These are phyloP conservation scores for Rhorus exstirpatorius DNA, from an alignment of 2,888 invertebrate species.

Conservation along the genomic window DNA sequence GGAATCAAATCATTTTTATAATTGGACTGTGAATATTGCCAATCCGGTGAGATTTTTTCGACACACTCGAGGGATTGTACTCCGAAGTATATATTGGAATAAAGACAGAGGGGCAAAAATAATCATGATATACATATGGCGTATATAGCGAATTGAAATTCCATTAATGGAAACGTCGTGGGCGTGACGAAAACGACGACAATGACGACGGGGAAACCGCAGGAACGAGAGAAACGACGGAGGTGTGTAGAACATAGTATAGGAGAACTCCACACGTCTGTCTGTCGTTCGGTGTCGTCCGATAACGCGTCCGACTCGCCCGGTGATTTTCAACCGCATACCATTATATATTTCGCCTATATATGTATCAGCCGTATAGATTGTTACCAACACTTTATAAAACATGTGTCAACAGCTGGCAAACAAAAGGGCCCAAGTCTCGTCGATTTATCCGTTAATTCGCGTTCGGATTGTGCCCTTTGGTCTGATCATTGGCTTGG, in stretches of 20 bases:
- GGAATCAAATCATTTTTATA: not conserved
- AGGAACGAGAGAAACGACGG: constrained; percentile 21
- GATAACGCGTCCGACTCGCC: constrained; percentile 57
- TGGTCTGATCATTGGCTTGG: not conserved
- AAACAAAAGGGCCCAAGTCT: constrained; percentile 12
- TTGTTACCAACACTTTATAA: constrained; percentile 10
- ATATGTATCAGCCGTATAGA: not conserved
- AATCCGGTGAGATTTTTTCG: constrained; percentile 14
- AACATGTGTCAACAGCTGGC: not conserved
- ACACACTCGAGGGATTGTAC: not conserved
- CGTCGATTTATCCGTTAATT: not conserved
- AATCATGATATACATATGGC: constrained; percentile 29
- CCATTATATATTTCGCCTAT: not conserved
- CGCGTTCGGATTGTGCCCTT: constrained; percentile 7
- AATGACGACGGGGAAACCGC: constrained; percentile 21
- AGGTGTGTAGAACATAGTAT: constrained; percentile 35
- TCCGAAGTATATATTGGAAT: not conserved
- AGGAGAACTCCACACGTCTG: constrained; percentile 43
- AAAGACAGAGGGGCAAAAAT: constrained; percentile 11
- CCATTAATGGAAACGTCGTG: constrained; percentile 69
- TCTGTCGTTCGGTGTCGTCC: constrained; percentile 54
- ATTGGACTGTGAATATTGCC: not conserved
- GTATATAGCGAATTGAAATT: constrained; percentile 63
- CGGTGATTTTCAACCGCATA: constrained; percentile 49
- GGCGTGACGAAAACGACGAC: constrained; percentile 61